Evolutionary conservation across 2,797 vertebrate genomes (phyloP).

Genomic region (Sebastes hubbsi): DNA sequence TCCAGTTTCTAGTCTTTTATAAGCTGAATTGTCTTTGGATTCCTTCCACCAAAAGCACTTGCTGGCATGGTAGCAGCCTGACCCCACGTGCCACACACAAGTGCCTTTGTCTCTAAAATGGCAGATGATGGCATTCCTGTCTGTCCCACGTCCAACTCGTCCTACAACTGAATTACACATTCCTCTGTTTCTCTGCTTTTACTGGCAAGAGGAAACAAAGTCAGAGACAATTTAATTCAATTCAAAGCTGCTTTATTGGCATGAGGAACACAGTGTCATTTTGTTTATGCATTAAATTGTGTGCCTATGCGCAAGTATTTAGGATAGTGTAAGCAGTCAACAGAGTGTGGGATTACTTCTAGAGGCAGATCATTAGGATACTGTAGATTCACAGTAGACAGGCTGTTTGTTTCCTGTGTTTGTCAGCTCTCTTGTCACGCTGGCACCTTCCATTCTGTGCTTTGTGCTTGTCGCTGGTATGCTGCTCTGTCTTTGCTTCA

Average conservation of each 20-base stretch:
- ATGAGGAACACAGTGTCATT: neutral
- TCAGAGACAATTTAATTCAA: no score
- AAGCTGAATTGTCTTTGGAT: constrained; percentile 40
- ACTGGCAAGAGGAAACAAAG: neutral
- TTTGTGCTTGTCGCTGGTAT: neutral
- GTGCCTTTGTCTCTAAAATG: constrained; percentile 64
- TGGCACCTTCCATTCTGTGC: neutral
- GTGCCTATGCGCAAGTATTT: constrained; percentile 1
- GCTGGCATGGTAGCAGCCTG: constrained; percentile 36
- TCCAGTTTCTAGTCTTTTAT: constrained; percentile 15
- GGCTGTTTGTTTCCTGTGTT: constrained; percentile 3
- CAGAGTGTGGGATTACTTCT: neutral
- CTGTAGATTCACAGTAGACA: neutral
- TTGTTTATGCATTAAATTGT: constrained; percentile 34
- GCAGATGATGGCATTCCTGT: constrained; percentile 60
- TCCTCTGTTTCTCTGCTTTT: neutral
- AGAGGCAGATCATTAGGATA: constrained; percentile 4
- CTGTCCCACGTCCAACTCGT: constrained; percentile 14
- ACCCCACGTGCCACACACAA: constrained; percentile 55
- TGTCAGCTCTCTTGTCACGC: constrained; percentile 1
- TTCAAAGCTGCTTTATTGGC: neutral
- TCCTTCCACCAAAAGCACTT: constrained; percentile 53
- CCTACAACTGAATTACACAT: constrained; percentile 14
- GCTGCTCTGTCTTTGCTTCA: neutral
- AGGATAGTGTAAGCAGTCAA: neutral